Conservation (phyloP, 2,888 invertebrate genomes). For the Augiades crinisus region DNA sequence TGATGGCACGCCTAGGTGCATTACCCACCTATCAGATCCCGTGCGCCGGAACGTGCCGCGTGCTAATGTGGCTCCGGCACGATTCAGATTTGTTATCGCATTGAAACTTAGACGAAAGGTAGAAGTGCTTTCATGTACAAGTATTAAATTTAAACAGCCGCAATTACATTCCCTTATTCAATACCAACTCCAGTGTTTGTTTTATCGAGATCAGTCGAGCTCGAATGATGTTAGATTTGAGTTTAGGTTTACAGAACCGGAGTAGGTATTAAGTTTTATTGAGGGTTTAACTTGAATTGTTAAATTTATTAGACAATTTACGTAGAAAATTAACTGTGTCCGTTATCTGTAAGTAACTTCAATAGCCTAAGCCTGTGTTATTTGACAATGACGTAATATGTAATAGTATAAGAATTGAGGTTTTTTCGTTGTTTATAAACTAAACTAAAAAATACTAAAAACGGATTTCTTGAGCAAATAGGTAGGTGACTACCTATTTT, state of each 20-base stretch:
- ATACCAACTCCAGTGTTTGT: slow-evolving; percentile 12
- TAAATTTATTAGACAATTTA: background rate
- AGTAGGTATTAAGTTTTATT: slow-evolving; percentile 14
- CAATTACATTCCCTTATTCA: slow-evolving; percentile 14
- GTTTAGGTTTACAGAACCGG: background rate
- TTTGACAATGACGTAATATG: too few species aligned
- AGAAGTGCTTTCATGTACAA: slow-evolving; percentile 38
- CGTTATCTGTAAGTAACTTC: too few species aligned
- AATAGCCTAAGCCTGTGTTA: too few species aligned
- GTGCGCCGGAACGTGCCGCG: slow-evolving; percentile 66
- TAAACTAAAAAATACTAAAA: too few species aligned
- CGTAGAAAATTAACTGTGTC: too few species aligned
- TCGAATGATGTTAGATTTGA: slow-evolving; percentile 3
- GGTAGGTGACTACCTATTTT: too few species aligned
- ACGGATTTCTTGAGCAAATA: too few species aligned
- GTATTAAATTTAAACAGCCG: slow-evolving; percentile 29
- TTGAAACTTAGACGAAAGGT: slow-evolving; percentile 41
- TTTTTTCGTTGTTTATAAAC: too few species aligned
- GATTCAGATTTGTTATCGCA: slow-evolving; percentile 72
- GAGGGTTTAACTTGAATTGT: background rate
- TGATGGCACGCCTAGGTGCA: slow-evolving; percentile 27
- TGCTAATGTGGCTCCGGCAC: slow-evolving; percentile 71
- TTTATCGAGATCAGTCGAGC: slow-evolving; percentile 6
- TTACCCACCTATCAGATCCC: slow-evolving; percentile 60
- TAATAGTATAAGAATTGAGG: too few species aligned